These are phyloP conservation scores for Ashinkailepas kermadecensis DNA, from an alignment of 2,888 invertebrate species.

Conservation along the genomic window DNA sequence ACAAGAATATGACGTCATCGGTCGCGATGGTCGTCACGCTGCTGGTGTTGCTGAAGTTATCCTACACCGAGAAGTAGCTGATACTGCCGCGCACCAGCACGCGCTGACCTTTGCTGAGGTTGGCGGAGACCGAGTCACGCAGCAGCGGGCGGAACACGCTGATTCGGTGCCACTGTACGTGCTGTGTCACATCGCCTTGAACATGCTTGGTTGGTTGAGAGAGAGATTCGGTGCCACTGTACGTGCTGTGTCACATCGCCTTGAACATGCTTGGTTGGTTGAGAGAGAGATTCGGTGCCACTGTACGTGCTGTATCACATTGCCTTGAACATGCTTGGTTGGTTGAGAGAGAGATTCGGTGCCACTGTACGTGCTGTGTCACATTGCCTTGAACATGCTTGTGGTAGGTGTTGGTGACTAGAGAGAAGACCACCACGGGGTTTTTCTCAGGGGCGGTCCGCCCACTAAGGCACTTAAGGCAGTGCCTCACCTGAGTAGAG, in stretches of 20 bases:
- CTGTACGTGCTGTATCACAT: not conserved
- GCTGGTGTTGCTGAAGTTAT: conserved; percentile 52
- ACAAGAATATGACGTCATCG: conserved; percentile 75
- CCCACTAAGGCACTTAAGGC: too few relatives aligned
- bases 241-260: conserved; percentile 31
- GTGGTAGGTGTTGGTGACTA: conserved; percentile 53
- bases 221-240: not conserved
- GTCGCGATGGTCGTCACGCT: conserved; percentile 71
- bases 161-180: conserved; percentile 54
- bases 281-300: not conserved
- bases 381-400: conserved; percentile 43
- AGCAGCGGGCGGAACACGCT: conserved; percentile 77
- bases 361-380: not conserved
- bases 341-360: too few relatives aligned
- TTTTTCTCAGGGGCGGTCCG: conserved; percentile 66
- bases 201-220: too few relatives aligned
- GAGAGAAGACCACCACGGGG: conserved; percentile 64
- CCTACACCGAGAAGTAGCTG: conserved; percentile 49
- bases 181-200: conserved; percentile 33
- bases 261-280: conserved; percentile 47
- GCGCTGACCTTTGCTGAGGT: conserved; percentile 76
- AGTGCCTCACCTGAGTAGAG: too few relatives aligned
- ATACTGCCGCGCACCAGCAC: conserved; percentile 72
- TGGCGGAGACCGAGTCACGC: conserved; percentile 67
- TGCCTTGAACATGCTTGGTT: conserved; percentile 46